A percentile compares a stretch with the other conserved stretches of the same genome.
Conservation (phyloP, 2,888 invertebrate species). For the Parthenolecanium corni region DNA sequence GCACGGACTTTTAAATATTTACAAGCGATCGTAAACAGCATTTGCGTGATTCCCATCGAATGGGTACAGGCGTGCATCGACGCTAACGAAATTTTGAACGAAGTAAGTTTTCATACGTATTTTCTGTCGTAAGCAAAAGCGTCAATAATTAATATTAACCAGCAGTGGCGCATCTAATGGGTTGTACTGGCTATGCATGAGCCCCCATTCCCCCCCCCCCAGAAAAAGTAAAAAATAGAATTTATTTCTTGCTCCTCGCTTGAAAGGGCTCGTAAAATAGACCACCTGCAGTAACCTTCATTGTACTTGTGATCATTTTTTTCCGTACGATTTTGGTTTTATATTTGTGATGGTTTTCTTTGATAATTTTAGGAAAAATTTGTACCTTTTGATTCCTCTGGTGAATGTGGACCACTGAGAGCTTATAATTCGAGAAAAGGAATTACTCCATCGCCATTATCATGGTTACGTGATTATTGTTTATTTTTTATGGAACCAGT, state of each 20-base stretch:
- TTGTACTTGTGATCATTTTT: not conserved
- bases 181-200: too few relatives aligned
- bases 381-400: constrained; percentile 21
- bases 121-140: not conserved
- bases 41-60: constrained; percentile 6
- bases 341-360: not conserved
- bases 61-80: constrained; percentile 11
- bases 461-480: constrained; percentile 20
- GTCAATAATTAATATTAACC: too few relatives aligned
- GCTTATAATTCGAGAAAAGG: not conserved
- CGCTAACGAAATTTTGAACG: not conserved
- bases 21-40: constrained; percentile 10
- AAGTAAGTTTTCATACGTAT: constrained; percentile 4
- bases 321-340: not conserved
- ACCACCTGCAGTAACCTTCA: too few relatives aligned
- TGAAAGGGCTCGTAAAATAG: too few relatives aligned
- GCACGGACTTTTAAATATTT: constrained; percentile 18
- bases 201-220: too few relatives aligned
- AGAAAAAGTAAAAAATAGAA: too few relatives aligned
- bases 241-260: too few relatives aligned
- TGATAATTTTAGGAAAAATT: constrained; percentile 7
- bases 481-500: constrained; percentile 15
- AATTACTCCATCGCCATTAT: constrained; percentile 13
- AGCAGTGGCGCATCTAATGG: too few relatives aligned
- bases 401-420: constrained; percentile 20